These are phyloP conservation scores for Pantherophis alleghaniensis DNA, from an alignment of 2,797 vertebrate species.

Conservation along the genomic window DNA sequence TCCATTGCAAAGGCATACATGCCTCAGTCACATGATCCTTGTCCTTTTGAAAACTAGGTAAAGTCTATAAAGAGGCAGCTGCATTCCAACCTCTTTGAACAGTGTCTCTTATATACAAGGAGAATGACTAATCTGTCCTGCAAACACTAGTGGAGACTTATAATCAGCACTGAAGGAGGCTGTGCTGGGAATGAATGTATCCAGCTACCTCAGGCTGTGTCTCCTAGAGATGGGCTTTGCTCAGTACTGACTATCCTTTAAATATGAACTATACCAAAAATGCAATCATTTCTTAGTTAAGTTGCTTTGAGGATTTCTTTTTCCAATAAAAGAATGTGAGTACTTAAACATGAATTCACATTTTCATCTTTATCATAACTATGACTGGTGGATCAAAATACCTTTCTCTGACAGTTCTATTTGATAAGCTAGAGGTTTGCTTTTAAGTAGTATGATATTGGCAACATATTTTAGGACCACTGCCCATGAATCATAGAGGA, in stretches of 20 bases:
- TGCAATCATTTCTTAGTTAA: constrained; percentile 38
- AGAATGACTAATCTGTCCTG: constrained; percentile 75
- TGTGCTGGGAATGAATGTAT: constrained; percentile 67
- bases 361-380: not conserved
- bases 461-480: not conserved
- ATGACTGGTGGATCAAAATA: not conserved
- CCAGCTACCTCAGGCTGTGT: constrained; percentile 67
- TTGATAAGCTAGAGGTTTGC: not conserved
- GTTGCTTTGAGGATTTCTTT: constrained; percentile 36
- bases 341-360: not conserved
- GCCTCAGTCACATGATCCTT: constrained; percentile 54
- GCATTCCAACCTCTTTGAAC: constrained; percentile 69
- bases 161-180: constrained; percentile 63
- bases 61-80: constrained; percentile 73
- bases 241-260: constrained; percentile 28
- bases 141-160: constrained; percentile 72
- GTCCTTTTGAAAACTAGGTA: constrained; percentile 66
- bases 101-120: constrained; percentile 65
- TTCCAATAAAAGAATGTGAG: not conserved
- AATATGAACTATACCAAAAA: constrained; percentile 35
- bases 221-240: constrained; percentile 60
- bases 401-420: constrained; percentile 4
- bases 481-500: not conserved
- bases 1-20: constrained; percentile 63
- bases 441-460: not conserved